Conservation (phyloP, 2,113 vertebrate genomes). For the Campylorhamphus procurvoides region DNA sequence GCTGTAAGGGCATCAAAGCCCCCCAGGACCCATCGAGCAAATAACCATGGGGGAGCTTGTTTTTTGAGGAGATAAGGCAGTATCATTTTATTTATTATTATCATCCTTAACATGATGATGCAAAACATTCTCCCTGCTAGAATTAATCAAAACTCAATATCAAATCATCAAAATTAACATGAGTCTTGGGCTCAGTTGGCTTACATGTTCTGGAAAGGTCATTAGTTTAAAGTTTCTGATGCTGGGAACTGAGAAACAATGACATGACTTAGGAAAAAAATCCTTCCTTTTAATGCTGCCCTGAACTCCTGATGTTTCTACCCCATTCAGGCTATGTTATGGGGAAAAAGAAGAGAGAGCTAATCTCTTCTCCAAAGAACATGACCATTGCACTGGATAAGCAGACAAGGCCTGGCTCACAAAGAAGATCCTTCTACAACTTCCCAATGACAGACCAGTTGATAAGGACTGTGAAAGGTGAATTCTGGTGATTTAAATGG, state of each 20-base stretch:
- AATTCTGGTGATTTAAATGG: background rate
- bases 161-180: background rate
- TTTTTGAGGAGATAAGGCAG: background rate
- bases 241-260: background rate
- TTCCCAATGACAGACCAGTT: background rate
- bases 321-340: background rate
- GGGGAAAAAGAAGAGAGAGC: background rate
- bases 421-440: background rate
- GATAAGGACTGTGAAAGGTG: background rate
- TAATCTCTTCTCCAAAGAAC: background rate
- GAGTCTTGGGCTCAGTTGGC: background rate
- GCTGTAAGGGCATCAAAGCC: background rate
- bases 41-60: background rate
- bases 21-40: background rate
- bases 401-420: background rate
- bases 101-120: background rate
- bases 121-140: background rate
- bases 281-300: background rate
- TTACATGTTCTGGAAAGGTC: background rate
- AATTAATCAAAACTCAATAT: background rate
- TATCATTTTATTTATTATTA: background rate
- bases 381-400: background rate
- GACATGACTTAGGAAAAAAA: background rate
- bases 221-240: conserved; percentile 18
- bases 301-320: background rate